Conservation (phyloP, 2,797 vertebrate species). For the Amniataba percoides region DNA sequence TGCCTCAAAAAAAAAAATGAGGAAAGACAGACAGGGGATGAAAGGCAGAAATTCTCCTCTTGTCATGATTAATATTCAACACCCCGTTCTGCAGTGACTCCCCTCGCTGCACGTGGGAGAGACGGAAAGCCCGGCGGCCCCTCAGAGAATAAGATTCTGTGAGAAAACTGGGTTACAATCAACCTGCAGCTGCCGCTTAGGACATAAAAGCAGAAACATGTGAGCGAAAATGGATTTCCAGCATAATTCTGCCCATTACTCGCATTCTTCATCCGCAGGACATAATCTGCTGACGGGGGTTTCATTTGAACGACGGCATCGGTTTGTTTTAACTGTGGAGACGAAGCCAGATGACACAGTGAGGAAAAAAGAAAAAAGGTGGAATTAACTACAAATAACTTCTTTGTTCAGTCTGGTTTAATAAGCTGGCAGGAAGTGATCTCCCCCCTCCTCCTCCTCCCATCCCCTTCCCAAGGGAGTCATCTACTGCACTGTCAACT, state of each 20-base stretch:
- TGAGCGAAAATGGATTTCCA: constrained; percentile 28
- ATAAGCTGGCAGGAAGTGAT: constrained; percentile 59
- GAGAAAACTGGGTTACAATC: constrained; percentile 57
- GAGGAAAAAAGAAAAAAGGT: constrained; percentile 17
- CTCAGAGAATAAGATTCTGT: constrained; percentile 37
- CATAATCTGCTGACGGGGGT: constrained; percentile 38
- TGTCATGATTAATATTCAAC: constrained; percentile 69
- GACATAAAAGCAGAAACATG: constrained; percentile 34
- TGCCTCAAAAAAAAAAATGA: constrained; percentile 26
- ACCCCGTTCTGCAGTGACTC: constrained; percentile 54
- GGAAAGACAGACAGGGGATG: constrained; percentile 15
- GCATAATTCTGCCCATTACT: constrained; percentile 28
- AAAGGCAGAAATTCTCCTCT: constrained; percentile 45
- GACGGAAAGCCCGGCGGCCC: constrained; percentile 46
- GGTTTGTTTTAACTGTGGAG: constrained; percentile 28
- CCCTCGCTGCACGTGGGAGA: constrained; percentile 35
- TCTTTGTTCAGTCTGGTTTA: constrained; percentile 64
- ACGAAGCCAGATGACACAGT: constrained; percentile 32
- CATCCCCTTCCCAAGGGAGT: constrained; percentile 42
- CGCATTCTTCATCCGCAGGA: constrained; percentile 16
- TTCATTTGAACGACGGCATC: constrained; percentile 37
- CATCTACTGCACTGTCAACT: constrained; percentile 53
- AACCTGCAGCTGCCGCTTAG: constrained; percentile 32
- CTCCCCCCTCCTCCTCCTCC: not conserved
- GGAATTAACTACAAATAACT: constrained; percentile 44